Conservation (phyloP, 2,888 invertebrate species). For the Tipula helvola region DNA sequence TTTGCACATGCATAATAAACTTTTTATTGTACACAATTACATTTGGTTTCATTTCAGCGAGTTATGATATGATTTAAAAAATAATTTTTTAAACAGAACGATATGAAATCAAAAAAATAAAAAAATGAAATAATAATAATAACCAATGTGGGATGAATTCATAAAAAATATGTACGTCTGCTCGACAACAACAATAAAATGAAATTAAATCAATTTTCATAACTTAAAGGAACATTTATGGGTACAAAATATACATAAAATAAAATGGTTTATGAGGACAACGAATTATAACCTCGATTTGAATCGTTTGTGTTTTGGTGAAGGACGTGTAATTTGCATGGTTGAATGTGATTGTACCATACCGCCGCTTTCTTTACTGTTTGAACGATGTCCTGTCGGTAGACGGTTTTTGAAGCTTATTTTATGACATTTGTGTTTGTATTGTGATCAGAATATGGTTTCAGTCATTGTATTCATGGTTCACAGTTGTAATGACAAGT, state of each 20-base stretch:
- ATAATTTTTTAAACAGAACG: neutral
- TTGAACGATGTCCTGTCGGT: neutral
- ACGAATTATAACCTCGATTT: neutral
- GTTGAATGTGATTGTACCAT: neutral
- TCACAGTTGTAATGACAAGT: too few species aligned
- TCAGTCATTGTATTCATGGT: too few species aligned
- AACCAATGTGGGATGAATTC: neutral
- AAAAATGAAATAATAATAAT: neutral
- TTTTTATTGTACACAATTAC: neutral
- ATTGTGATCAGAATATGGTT: too few species aligned
- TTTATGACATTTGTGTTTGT: neutral
- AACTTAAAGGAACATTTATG: neutral
- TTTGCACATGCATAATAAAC: neutral
- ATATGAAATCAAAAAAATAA: neutral
- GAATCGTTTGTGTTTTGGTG: neutral
- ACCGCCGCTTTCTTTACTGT: neutral
- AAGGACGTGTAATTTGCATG: neutral
- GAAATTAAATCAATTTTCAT: neutral
- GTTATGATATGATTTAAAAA: neutral
- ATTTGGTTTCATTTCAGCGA: neutral
- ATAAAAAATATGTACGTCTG: neutral
- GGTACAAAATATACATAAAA: neutral
- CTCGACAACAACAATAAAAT: neutral
- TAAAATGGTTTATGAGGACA: neutral
- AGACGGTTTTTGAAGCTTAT: neutral